phyloP scores from a whole-genome alignment of 53 echinoderm and acorn worm genomes.

The Antedon mediterranea region DNA sequence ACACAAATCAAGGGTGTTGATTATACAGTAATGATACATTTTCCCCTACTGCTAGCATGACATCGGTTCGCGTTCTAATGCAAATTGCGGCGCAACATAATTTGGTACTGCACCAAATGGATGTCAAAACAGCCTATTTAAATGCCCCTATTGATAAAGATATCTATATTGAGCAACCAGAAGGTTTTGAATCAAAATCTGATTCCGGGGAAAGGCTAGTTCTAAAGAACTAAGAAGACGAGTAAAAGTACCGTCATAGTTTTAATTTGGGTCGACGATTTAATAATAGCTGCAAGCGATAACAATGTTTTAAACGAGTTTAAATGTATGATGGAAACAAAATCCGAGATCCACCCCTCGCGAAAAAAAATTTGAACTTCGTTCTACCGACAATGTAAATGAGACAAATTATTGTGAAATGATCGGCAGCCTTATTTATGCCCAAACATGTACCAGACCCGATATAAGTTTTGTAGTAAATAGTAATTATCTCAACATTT shows the following conservation, averaged over 20 bases:
- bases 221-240: too few species aligned
- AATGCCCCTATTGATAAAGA: conserved; percentile 31
- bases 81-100: conserved; percentile 14
- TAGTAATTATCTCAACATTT: conserved; percentile 19
- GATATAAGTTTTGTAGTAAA: conserved; percentile 19
- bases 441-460: conserved; percentile 19
- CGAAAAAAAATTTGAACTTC: not conserved
- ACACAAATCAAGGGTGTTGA: conserved; percentile 22
- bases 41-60: conserved; percentile 13
- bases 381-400: conserved; percentile 2
- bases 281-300: conserved; percentile 21
- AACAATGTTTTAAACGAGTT: conserved; percentile 1
- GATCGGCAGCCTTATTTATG: conserved; percentile 23
- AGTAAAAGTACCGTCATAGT: too few species aligned
- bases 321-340: conserved; percentile 12
- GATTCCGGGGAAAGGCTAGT: conserved; percentile 4
- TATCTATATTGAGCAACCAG: conserved; percentile 26
- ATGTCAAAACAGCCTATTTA: conserved; percentile 24
- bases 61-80: conserved; percentile 7
- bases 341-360: conserved; percentile 8
- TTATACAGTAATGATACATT: conserved; percentile 24
- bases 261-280: conserved; percentile 33
- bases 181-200: conserved; percentile 21
- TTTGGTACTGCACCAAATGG: not conserved
- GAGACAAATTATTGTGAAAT: conserved; percentile 21